Percentiles rank a stretch among this genome's conserved stretches.
These are phyloP conservation scores for Nipponacmea schrenckii DNA, from an alignment of 2,888 invertebrate species.

Conservation along the genomic window DNA sequence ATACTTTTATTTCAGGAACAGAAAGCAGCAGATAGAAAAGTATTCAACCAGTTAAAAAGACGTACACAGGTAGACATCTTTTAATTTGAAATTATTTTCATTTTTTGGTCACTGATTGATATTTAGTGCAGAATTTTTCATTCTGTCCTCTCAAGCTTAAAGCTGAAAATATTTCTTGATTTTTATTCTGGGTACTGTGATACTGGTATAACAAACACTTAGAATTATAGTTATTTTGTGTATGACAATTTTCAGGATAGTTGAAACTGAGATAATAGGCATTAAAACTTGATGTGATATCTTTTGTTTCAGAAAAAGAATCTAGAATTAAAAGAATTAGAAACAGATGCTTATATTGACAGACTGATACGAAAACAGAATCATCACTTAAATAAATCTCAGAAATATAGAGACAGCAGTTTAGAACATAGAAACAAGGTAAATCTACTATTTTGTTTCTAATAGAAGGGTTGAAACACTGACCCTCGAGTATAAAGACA, in stretches of 20 bases:
- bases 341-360: slow-evolving; percentile 2
- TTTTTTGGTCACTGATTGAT: neutral
- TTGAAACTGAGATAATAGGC: no score
- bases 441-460: no score
- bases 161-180: no score
- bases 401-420: neutral
- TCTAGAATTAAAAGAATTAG: slow-evolving; percentile 26
- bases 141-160: no score
- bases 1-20: slow-evolving; percentile 32
- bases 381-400: neutral
- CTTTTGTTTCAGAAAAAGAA: slow-evolving; percentile 25
- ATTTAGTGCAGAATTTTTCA: no score
- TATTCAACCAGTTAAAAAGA: slow-evolving; percentile 45
- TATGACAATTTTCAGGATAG: no score
- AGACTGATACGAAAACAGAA: slow-evolving; percentile 20
- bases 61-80: slow-evolving; percentile 41
- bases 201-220: no score
- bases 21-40: slow-evolving; percentile 40
- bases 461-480: no score
- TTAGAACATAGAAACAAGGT: neutral
- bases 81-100: neutral
- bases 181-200: no score
- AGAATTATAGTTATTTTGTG: no score
- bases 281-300: no score
- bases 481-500: no score